A percentile compares a stretch with the other conserved stretches of the same genome.
Evolutionary conservation across 2,888 invertebrate species (phyloP).

Genomic region (Dromius quadrimaculatus): DNA sequence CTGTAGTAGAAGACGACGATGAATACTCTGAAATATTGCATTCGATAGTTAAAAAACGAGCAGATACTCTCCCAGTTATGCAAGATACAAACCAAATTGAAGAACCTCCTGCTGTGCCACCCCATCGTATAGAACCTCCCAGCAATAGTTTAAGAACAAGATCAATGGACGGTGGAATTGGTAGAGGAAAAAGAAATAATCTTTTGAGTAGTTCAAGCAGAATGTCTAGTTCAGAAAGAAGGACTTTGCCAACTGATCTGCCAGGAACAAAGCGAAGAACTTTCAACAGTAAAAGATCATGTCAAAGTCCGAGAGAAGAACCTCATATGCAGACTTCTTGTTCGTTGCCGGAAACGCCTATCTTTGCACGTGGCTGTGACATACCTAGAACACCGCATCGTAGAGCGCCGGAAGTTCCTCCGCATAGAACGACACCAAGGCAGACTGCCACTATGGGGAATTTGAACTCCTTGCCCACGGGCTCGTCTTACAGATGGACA

Average conservation of each 20-base stretch:
- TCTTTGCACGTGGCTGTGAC: conserved; percentile 85
- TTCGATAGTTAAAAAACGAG: conserved; percentile 67
- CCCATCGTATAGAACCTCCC: conserved; percentile 75
- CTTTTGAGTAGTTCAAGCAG: conserved; percentile 69
- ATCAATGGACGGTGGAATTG: conserved; percentile 87
- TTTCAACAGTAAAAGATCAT: conserved; percentile 65
- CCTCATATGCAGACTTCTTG: conserved; percentile 83
- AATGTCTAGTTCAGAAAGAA: conserved; percentile 75
- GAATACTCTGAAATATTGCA: conserved; percentile 78
- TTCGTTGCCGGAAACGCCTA: conserved; percentile 89
- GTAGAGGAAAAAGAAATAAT: conserved; percentile 60
- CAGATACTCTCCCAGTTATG: conserved; percentile 70
- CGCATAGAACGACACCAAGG: conserved; percentile 73
- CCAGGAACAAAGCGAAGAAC: conserved; percentile 66
- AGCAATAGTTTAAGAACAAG: conserved; percentile 83
- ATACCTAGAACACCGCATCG: conserved; percentile 86
- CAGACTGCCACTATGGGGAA: conserved; percentile 74
- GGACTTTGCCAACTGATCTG: conserved; percentile 79
- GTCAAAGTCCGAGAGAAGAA: conserved; percentile 72
- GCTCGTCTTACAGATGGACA: conserved; percentile 32
- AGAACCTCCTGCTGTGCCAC: conserved; percentile 81
- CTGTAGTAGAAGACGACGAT: conserved; percentile 83
- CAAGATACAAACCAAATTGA: conserved; percentile 48
- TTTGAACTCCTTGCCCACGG: conserved; percentile 63
- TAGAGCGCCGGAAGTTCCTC: conserved; percentile 72